Conservation (phyloP, 2,113 vertebrate species). For the Fregata magnificens region DNA sequence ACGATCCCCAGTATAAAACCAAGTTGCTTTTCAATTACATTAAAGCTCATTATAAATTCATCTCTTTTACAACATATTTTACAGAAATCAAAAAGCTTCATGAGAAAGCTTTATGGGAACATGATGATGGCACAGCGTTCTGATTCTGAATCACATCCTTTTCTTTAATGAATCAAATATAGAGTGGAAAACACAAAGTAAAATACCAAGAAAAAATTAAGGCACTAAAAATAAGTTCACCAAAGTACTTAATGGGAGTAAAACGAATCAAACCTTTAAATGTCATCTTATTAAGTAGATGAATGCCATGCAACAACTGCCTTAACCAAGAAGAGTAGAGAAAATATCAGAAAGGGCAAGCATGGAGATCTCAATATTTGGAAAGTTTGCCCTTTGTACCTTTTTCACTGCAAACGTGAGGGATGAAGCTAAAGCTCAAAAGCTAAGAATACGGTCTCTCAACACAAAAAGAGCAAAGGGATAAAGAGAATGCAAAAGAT, state of each 20-base stretch:
- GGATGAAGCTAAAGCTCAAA: constrained; percentile 43
- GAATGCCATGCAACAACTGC: background rate
- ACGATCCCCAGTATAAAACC: background rate
- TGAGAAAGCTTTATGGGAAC: background rate
- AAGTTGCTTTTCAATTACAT: background rate
- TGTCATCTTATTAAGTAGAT: background rate
- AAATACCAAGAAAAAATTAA: background rate
- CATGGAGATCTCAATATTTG: background rate
- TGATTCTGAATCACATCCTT: background rate
- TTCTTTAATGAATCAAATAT: background rate
- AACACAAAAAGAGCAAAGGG: constrained; percentile 48
- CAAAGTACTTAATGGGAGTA: background rate
- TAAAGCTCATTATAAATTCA: background rate
- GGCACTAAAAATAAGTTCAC: background rate
- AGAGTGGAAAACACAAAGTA: background rate
- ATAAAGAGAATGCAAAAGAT: constrained; percentile 47
- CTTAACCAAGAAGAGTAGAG: background rate
- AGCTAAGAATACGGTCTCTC: constrained; percentile 4
- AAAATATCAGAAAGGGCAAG: background rate
- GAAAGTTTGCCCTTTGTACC: background rate
- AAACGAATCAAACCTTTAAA: constrained; percentile 7
- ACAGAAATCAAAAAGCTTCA: background rate
- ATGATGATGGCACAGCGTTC: background rate
- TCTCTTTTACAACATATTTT: background rate
- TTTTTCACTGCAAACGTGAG: background rate